These are phyloP conservation scores for Cantharis rufa DNA, from an alignment of 2,888 invertebrate species.

Conservation along the genomic window DNA sequence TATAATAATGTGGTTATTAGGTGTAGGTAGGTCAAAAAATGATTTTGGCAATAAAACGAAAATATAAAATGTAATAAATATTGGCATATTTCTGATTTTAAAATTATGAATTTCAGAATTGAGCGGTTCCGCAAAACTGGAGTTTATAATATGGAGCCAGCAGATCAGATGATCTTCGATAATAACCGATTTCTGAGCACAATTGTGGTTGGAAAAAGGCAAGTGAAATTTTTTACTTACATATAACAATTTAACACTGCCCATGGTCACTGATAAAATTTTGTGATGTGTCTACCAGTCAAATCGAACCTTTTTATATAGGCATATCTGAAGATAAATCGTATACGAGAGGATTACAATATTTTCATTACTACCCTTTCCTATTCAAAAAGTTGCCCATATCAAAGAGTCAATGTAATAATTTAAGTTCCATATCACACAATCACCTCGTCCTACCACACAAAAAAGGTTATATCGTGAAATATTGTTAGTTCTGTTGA, in stretches of 20 bases:
- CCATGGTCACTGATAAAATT: constrained; percentile 3
- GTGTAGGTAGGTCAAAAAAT: background rate
- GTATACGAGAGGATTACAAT: background rate
- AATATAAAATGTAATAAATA: background rate
- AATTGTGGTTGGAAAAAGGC: constrained; percentile 55
- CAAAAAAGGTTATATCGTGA: background rate
- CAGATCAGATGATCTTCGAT: constrained; percentile 51
- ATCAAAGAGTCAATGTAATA: background rate
- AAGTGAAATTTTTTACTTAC: constrained; percentile 19
- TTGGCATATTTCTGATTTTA: no score
- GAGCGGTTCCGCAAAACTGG: constrained; percentile 49
- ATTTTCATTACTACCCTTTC: background rate
- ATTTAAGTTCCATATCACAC: background rate
- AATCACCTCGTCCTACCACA: background rate
- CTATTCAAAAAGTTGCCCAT: background rate
- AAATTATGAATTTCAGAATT: constrained; percentile 10
- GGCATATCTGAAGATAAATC: background rate
- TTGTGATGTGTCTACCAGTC: background rate
- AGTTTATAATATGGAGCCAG: constrained; percentile 50
- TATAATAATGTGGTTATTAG: background rate
- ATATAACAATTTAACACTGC: background rate
- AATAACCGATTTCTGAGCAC: constrained; percentile 52
- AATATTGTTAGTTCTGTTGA: constrained; percentile 15
- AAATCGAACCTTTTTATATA: background rate
- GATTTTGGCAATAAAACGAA: background rate